A percentile compares a stretch with the other conserved stretches of the same genome.
Conservation (phyloP, 2,797 vertebrate genomes). For the Tokudaia tokunoshimensis region DNA sequence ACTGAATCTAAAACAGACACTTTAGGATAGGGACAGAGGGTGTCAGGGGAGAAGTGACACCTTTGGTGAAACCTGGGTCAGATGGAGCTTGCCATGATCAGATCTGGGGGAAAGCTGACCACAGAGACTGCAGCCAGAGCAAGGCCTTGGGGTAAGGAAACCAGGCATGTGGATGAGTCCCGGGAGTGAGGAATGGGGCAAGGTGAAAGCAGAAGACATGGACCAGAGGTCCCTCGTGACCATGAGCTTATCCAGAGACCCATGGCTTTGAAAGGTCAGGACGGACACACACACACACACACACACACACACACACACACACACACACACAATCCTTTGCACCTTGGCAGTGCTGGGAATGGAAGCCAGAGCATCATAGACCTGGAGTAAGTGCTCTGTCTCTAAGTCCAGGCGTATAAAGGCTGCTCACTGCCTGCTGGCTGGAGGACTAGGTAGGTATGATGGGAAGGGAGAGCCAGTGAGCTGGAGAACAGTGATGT, state of each 20-base stretch:
- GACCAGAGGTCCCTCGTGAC: neutral
- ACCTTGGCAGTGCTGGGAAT: neutral
- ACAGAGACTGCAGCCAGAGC: neutral
- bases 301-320: neutral
- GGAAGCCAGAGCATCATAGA: neutral
- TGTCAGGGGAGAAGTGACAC: neutral
- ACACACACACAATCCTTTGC: neutral
- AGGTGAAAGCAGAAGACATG: no score
- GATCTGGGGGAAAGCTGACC: neutral
- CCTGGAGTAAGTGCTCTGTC: neutral
- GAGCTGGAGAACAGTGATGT: neutral
- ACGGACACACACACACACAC: no score
- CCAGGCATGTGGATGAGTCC: neutral
- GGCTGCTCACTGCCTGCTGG: neutral
- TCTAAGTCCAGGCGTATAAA: neutral
- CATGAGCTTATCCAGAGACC: neutral
- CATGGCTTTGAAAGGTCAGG: neutral
- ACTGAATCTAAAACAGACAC: neutral
- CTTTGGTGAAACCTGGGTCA: neutral
- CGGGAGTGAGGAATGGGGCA: neutral
- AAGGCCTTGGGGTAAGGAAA: neutral
- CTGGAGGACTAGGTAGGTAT: neutral
- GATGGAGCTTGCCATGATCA: neutral
- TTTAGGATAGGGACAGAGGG: no score
- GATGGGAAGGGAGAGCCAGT: neutral